Evolutionary conservation across 2,888 invertebrate species (phyloP), one percentile per base, ranked within the genome.

Genomic region (Andrena hattorfiana): DNA sequence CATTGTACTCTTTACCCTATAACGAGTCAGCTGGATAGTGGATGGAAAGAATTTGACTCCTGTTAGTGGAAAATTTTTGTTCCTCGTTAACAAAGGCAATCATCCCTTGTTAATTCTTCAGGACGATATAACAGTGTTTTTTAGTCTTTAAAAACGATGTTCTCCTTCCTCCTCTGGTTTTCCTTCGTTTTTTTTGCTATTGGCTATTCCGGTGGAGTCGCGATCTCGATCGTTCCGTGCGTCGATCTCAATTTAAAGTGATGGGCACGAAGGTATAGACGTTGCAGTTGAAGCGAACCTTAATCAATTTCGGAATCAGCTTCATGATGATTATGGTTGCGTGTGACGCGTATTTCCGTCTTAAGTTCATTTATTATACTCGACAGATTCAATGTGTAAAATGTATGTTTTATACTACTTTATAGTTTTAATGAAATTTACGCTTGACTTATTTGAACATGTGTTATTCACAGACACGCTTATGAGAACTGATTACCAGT

Each of bases 401-500:
- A 35, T 16, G 3, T 2, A 6, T 23, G 10, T 13, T 23, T 49
- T 3, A 16, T 8, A 13, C 2, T 26, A 26, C 7, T 26, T 64
- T 60, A 26, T 10, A n/a, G 7, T 28, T 6, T 28, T 0, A 13
- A 23, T 42, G n/a, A n/a, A 20, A 35, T 23, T 23, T 63, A 2
- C 8, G 20, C 20, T 23, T 3, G 35, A 63, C 13, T 20, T 8
- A 23, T 63, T 3, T 20, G 49, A 62, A 32, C 49, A 48, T 13
- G 7, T 51, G 56, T 60, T 4, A 10, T 6, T 48, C 70, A n/a
- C 86, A 94, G 94, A 94, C 73, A 88, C 94, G 13, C 86, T 94
- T 59, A 91, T 93, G 91, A 89, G 93, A 85, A 92, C 93, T 73
- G 94, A 94, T 80, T 94, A 94, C 84, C 94, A 94, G 77, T 87